These are phyloP conservation scores for Tetragonisca angustula DNA, from an alignment of 2,888 invertebrate genomes.

Conservation along the genomic window DNA sequence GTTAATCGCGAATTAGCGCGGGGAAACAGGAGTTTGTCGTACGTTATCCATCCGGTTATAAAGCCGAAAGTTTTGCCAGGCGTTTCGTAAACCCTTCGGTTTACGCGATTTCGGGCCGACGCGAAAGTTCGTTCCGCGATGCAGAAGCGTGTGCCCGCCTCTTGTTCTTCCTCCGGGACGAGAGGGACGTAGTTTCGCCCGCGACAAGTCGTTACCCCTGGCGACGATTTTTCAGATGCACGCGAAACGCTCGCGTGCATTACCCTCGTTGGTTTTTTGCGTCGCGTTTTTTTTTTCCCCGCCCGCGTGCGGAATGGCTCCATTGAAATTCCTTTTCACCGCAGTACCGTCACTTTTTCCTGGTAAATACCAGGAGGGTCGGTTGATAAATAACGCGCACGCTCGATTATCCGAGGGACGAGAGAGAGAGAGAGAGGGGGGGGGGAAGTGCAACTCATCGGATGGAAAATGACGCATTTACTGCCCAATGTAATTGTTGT, in stretches of 20 bases:
- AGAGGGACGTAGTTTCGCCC: constrained; percentile 19
- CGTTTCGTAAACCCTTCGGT: background rate
- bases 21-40: constrained; percentile 32
- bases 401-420: too few relatives aligned
- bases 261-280: background rate
- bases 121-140: background rate
- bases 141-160: too few relatives aligned
- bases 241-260: constrained; percentile 14
- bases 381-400: too few relatives aligned
- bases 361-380: constrained; percentile 16
- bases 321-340: background rate
- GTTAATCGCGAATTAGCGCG: constrained; percentile 44
- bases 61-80: background rate
- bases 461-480: too few relatives aligned
- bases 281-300: background rate
- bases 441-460: too few relatives aligned
- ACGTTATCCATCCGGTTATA: constrained; percentile 16
- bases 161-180: background rate
- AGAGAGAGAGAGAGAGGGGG: too few relatives aligned
- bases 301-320: background rate
- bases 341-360: background rate
- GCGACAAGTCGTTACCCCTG: constrained; percentile 19
- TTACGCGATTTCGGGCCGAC: too few relatives aligned
- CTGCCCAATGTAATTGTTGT: too few relatives aligned
- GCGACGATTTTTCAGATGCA: constrained; percentile 13